Evolutionary conservation across 2,888 invertebrate species (phyloP).

Genomic region (Drosophila maculinotata): DNA sequence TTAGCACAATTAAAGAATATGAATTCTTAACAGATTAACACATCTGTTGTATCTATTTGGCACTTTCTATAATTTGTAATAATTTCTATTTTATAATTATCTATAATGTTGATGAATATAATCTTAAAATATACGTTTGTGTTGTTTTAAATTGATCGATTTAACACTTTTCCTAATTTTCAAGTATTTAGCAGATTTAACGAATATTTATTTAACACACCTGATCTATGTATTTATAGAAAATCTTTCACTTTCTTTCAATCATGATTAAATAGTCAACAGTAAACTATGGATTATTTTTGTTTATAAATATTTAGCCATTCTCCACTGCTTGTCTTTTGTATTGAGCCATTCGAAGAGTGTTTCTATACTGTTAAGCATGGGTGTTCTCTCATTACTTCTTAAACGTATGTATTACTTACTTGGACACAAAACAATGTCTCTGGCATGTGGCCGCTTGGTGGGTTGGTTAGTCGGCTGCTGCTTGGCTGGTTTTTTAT

Average conservation of each 20-base stretch:
- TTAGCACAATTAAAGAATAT: slow-evolving; percentile 11
- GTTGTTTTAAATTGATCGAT: too few relatives aligned
- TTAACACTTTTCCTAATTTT: neutral
- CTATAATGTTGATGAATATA: neutral
- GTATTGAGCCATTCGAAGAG: neutral
- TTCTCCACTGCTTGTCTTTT: too few relatives aligned
- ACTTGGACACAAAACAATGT: slow-evolving; percentile 10
- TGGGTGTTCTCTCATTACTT: slow-evolving; percentile 22
- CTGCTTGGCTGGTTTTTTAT: slow-evolving; percentile 55
- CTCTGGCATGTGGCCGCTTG: slow-evolving; percentile 47
- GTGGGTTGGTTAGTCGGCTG: too few relatives aligned
- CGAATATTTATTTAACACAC: neutral
- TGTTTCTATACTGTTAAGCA: slow-evolving; percentile 31
- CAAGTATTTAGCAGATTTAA: neutral
- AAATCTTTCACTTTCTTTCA: too few relatives aligned
- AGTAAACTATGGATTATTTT: too few relatives aligned
- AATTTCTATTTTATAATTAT: neutral
- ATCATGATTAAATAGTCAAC: too few relatives aligned
- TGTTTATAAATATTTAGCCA: too few relatives aligned
- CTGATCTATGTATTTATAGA: too few relatives aligned
- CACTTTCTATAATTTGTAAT: neutral
- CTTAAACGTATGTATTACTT: slow-evolving; percentile 36
- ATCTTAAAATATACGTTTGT: too few relatives aligned
- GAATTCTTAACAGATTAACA: slow-evolving; percentile 2
- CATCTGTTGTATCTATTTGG: too few relatives aligned